Conservation (phyloP, 2,797 vertebrate genomes). For the Rhinatrema bivittatum region DNA sequence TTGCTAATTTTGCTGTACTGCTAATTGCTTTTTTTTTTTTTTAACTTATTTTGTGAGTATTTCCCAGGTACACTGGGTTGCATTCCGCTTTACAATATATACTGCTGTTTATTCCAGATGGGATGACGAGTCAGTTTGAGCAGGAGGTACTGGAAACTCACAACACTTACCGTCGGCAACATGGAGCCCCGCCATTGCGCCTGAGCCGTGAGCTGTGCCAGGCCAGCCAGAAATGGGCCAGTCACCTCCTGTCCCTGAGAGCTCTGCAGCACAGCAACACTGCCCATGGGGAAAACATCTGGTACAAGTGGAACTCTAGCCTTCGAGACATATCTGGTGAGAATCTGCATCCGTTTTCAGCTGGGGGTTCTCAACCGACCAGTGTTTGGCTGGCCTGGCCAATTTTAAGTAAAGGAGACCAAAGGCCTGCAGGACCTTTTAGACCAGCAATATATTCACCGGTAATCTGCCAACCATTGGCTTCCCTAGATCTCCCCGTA, state of each 20-base stretch:
- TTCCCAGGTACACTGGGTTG: too few relatives aligned
- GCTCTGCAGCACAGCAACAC: constrained; percentile 20
- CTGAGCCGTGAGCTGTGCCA: constrained; percentile 1
- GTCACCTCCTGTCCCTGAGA: constrained; percentile 12
- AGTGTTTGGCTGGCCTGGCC: too few relatives aligned
- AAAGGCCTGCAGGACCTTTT: too few relatives aligned
- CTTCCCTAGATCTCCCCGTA: too few relatives aligned
- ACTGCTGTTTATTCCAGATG: background rate
- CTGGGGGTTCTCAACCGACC: background rate
- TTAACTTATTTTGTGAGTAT: too few relatives aligned
- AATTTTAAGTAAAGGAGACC: too few relatives aligned
- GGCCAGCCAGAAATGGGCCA: constrained; percentile 14
- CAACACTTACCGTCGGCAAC: constrained; percentile 1
- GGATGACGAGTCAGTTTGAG: constrained; percentile 1
- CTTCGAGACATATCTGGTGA: constrained; percentile 9
- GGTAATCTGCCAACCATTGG: too few relatives aligned
- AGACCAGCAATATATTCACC: too few relatives aligned
- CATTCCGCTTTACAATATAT: too few relatives aligned
- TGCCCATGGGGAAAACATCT: constrained; percentile 15
- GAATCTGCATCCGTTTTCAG: background rate
- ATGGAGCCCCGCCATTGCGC: constrained; percentile 5
- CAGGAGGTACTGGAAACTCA: constrained; percentile 10
- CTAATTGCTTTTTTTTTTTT: too few relatives aligned
- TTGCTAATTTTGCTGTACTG: too few relatives aligned
- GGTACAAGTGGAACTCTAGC: constrained; percentile 22